Base-by-base conservation (phyloP, 1,140 invertebrate species). In the Drosophila quadrilineata region DNA sequence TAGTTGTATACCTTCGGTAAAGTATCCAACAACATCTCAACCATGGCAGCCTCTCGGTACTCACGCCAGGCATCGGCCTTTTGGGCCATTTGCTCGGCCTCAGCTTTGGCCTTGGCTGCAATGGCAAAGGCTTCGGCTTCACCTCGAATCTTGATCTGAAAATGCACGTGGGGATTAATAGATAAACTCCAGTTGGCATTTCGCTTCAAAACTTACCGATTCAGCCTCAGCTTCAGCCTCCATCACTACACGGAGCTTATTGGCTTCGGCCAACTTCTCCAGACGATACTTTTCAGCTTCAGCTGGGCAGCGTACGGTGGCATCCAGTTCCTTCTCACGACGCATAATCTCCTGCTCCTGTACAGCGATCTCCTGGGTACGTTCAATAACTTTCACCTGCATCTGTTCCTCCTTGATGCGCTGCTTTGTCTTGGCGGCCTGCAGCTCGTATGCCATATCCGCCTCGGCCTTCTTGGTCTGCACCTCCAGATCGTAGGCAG, bases 21-120 rank as follows among this genome's bases (percentile, higher is more conserved):
- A n/a, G 95, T 96, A 50, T 98, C 96, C 14, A 99, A 92, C 84
- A 98, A 94, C 98, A 99, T 99, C 82, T 99, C 98, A 46, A 98
- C 94, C 94, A 99, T 98, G 26, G 98, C 98, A 40, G 98, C 98
- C 65, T 96, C 96, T 69, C 97, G 96, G 88, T 98, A 99, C 86
- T 98, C 96, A 86, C 95, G 96, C 93, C 95, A 99, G 16, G 98
- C 98, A 75, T 98, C 97, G 6, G 98, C 98, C 89, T 99, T 99
- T 90, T 97, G 97, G 0, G 95, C 93, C 95, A 99, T 98, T 91
- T 98, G 97, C 90, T 98, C 97, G 3, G 97, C 97, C 87, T 99
- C 98, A 6, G 98, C 98, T 74, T 94, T 96, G 0, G 97, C 98
- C 90, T 97, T 98, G 1, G 96, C 96, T 75, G 97, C 94, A 85